Percentiles rank a stretch among this genome's conserved stretches.
Evolutionary conservation across 1,140 invertebrate genomes (phyloP).

Genomic region (Lethrus apterus): DNA sequence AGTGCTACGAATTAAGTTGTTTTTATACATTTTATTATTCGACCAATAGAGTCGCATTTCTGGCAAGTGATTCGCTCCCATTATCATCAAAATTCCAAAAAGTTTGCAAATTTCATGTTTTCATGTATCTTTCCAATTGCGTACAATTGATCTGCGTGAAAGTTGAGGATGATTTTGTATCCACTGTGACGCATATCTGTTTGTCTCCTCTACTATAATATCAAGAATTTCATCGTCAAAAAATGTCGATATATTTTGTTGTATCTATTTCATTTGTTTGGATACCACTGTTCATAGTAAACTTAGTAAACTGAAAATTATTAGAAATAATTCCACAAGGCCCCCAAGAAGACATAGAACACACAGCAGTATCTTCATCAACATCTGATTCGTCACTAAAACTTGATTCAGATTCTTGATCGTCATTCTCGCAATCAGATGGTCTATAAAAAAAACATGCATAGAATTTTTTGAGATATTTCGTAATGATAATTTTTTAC

Average conservation of each 20-base stretch:
- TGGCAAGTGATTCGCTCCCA: conserved; percentile 19
- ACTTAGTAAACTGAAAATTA: no score
- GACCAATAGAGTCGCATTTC: conserved; percentile 25
- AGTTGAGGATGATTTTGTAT: neutral
- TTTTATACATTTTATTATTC: conserved; percentile 20
- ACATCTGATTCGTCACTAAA: no score
- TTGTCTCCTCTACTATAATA: neutral
- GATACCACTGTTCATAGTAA: no score
- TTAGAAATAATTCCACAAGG: no score
- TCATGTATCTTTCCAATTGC: conserved; percentile 9
- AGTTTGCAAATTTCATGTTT: conserved; percentile 22
- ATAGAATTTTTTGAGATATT: no score
- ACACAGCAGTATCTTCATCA: no score
- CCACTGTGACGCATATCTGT: neutral
- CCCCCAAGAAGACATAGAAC: no score
- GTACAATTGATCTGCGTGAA: neutral
- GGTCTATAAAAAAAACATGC: no score
- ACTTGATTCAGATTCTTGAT: no score
- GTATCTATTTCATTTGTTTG: no score
- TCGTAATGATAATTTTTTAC: no score
- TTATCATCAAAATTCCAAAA: conserved; percentile 22
- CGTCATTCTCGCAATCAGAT: no score
- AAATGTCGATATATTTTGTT: neutral
- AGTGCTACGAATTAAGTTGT: conserved; percentile 8
- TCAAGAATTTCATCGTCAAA: neutral